phyloP scores from a whole-genome alignment of 2,888 invertebrate species.

The Melieria omissa region DNA sequence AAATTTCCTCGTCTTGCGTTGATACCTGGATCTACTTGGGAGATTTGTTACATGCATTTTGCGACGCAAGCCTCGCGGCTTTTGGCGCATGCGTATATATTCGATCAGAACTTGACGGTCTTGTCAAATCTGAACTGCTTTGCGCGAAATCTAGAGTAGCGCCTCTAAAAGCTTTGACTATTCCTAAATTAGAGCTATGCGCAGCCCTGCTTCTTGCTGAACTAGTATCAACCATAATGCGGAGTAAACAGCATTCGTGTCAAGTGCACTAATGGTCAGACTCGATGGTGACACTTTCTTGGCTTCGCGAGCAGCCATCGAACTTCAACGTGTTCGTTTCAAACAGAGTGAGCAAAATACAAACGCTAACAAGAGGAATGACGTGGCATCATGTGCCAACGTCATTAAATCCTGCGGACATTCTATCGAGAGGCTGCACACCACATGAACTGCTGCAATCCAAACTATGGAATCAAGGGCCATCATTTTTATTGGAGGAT shows the following conservation, averaged over 20 bases:
- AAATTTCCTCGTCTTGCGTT: conserved; percentile 31
- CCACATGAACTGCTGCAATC: conserved; percentile 18
- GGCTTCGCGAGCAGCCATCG: conserved; percentile 7
- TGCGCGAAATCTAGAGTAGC: conserved; percentile 38
- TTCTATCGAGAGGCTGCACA: conserved; percentile 24
- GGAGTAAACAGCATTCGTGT: background rate
- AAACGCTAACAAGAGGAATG: conserved; percentile 35
- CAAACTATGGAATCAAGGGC: conserved; percentile 18
- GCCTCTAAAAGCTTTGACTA: conserved; percentile 28
- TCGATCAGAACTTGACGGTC: background rate
- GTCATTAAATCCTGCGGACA: conserved; percentile 22
- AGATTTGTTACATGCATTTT: conserved; percentile 39
- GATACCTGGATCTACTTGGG: conserved; percentile 2
- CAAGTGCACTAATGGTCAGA: conserved; percentile 35
- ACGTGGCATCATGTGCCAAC: conserved; percentile 37
- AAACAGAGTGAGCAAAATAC: conserved; percentile 29
- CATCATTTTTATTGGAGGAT: conserved; percentile 3
- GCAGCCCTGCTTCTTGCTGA: conserved; percentile 33
- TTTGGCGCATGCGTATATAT: conserved; percentile 36
- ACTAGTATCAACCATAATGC: background rate
- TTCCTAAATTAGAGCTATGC: conserved; percentile 36
- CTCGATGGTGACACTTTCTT: conserved; percentile 25
- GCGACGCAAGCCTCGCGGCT: conserved; percentile 35
- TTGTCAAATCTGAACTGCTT: conserved; percentile 11
- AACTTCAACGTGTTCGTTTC: background rate